These are phyloP conservation scores for Diabrotica balteata DNA, from an alignment of 2,888 invertebrate species.

Conservation along the genomic window DNA sequence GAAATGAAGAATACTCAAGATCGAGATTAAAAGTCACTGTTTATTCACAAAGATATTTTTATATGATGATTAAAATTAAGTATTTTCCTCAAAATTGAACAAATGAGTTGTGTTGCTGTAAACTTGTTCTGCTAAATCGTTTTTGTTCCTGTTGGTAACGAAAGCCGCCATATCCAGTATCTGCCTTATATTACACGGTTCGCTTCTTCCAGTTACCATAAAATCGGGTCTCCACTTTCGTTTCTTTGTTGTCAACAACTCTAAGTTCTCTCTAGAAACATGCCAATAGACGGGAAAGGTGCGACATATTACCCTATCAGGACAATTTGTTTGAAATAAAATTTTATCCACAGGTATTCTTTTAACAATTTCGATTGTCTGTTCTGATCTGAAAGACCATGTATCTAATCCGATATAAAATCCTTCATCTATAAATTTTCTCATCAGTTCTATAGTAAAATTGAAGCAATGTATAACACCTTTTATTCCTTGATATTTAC, in stretches of 20 bases:
- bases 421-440: slow-evolving; percentile 77
- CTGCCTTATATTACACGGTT: slow-evolving; percentile 90
- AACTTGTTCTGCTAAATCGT: slow-evolving; percentile 74
- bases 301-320: slow-evolving; percentile 92
- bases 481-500: slow-evolving; percentile 64
- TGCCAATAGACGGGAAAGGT: slow-evolving; percentile 82
- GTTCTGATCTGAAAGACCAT: slow-evolving; percentile 89
- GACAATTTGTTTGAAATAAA: slow-evolving; percentile 92
- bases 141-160: slow-evolving; percentile 75
- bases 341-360: slow-evolving; percentile 81
- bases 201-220: slow-evolving; percentile 89
- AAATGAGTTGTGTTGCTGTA: slow-evolving; percentile 82
- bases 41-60: no score
- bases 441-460: slow-evolving; percentile 80
- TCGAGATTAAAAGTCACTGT: no score
- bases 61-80: no score
- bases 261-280: slow-evolving; percentile 69
- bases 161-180: slow-evolving; percentile 86
- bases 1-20: no score
- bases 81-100: slow-evolving; percentile 60
- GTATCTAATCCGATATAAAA: slow-evolving; percentile 94
- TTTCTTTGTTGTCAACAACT: slow-evolving; percentile 77
- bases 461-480: slow-evolving; percentile 96
- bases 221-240: slow-evolving; percentile 81
- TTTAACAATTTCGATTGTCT: slow-evolving; percentile 81